Percentiles rank a stretch among this genome's conserved stretches.
These are phyloP conservation scores for Melanchra persicariae DNA, from an alignment of 2,888 invertebrate species.

Conservation along the genomic window DNA sequence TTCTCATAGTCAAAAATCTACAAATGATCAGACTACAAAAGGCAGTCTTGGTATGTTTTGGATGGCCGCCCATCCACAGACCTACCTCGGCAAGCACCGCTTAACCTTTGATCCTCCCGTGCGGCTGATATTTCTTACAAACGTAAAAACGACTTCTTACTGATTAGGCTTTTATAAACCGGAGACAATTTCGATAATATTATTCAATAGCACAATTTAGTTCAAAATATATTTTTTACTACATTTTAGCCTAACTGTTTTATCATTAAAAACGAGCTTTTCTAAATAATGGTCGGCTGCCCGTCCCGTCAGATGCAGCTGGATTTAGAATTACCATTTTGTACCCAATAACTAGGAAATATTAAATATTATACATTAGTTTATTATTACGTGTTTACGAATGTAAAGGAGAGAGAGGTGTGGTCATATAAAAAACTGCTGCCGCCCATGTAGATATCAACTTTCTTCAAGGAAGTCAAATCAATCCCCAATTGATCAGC, in stretches of 20 bases:
- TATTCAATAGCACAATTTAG: constrained; percentile 15
- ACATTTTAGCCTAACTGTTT: constrained; percentile 18
- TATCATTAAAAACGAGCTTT: constrained; percentile 27
- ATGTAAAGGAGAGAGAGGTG: too few species aligned
- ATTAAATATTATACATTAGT: too few species aligned
- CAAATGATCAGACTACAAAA: not conserved
- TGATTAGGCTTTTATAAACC: not conserved
- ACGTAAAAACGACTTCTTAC: not conserved
- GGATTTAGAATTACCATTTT: constrained; percentile 8
- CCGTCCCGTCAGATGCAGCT: too few species aligned
- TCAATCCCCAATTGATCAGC: too few species aligned
- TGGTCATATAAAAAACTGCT: too few species aligned
- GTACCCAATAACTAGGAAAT: not conserved
- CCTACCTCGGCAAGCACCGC: not conserved
- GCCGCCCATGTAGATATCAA: too few species aligned
- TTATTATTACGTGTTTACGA: too few species aligned
- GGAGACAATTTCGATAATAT: not conserved
- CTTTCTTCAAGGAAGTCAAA: too few species aligned
- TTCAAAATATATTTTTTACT: constrained; percentile 29
- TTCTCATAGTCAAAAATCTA: not conserved
- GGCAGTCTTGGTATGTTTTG: too few species aligned
- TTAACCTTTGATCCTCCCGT: not conserved
- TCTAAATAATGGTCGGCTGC: constrained; percentile 4
- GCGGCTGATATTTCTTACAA: not conserved
- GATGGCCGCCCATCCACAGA: not conserved